phyloP scores from a whole-genome alignment of 2,797 vertebrate genomes.

The Takifugu ocellatus region DNA sequence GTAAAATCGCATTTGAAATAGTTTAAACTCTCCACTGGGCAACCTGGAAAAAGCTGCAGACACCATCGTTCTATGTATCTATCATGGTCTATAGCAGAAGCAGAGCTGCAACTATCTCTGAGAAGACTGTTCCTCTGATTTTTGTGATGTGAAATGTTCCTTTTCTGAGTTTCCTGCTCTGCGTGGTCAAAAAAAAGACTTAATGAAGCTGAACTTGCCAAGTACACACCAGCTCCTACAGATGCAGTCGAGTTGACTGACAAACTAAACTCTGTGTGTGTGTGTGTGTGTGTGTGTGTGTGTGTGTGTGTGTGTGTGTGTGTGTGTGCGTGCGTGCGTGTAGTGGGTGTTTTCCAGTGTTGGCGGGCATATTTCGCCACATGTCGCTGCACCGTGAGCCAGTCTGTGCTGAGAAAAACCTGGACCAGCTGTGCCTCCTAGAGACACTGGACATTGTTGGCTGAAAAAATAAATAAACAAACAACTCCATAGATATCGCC shows the following conservation, averaged over 20 bases:
- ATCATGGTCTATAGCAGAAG: no score
- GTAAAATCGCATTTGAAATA: no score
- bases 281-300: constrained; percentile 25
- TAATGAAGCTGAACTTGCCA: constrained; percentile 34
- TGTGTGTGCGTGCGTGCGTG: constrained; percentile 11
- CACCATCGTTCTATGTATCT: no score
- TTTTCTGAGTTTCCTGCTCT: constrained; percentile 1
- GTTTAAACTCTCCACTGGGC: no score
- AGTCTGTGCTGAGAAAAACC: constrained; percentile 46
- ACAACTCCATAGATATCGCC: neutral
- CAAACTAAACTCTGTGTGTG: constrained; percentile 37
- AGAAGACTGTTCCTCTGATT: no score
- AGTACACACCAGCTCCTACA: constrained; percentile 44
- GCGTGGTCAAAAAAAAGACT: constrained; percentile 29
- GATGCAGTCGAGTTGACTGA: constrained; percentile 40
- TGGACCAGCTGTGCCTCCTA: constrained; percentile 48
- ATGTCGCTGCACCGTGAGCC: constrained; percentile 58
- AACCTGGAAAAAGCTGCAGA: no score
- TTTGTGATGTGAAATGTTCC: no score
- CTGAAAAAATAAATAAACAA: neutral
- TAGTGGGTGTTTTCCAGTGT: constrained; percentile 10
- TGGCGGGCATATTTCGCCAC: constrained; percentile 51
- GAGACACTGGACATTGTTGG: constrained; percentile 22
- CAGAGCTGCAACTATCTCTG: no score
- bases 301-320: constrained; percentile 17